Evolutionary conservation across 2,113 vertebrate genomes (phyloP), one percentile per base, ranked within the genome.

Genomic region (Mugil cephalus): DNA sequence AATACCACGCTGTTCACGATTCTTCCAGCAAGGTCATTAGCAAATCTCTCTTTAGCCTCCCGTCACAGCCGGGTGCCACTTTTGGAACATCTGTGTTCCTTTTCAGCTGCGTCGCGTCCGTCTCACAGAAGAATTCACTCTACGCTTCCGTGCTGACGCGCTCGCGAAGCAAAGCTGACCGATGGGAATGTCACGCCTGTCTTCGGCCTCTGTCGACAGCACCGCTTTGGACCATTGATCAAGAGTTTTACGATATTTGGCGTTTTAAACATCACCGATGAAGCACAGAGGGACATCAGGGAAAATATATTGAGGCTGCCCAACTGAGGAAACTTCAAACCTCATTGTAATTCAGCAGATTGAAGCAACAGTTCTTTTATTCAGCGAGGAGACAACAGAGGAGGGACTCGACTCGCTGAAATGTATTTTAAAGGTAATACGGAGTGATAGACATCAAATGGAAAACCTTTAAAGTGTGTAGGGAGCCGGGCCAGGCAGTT

Each of bases 361-460:
- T 18, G 48, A 39, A 72, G 18, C 10, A 30, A 62, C 21, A 21
- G 42, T 30, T 40, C 58, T 18, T 43, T 34, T 36, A 15, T 75
- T 71, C 21, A 48, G 46, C 3, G 10, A 11, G 8, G 48, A 79
- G 24, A 70, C 30, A 56, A 39, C 64, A 13, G 70, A 66, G 54
- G 53, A 74, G 10, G 52, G 9, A 36, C 24, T 52, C n/a, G 50
- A 24, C 45, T 9, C 62, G 42, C 50, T 21, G 46, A 77, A 80
- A 79, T 65, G 62, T 78, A 79, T 83, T 81, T 82, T 76, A 17
- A 81, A 71, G 56, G 71, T 81, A 79, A 83, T 70, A 77, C 61
- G 50, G 80, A 59, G 59, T 30, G 82, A 88, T 83, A 85, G 69
- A 67, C 60, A 87, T 83, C 74, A 86, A 78, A 84, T 77, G 48